These are phyloP conservation scores for Agonopterix arenella DNA, from an alignment of 2,888 invertebrate species.

Conservation along the genomic window DNA sequence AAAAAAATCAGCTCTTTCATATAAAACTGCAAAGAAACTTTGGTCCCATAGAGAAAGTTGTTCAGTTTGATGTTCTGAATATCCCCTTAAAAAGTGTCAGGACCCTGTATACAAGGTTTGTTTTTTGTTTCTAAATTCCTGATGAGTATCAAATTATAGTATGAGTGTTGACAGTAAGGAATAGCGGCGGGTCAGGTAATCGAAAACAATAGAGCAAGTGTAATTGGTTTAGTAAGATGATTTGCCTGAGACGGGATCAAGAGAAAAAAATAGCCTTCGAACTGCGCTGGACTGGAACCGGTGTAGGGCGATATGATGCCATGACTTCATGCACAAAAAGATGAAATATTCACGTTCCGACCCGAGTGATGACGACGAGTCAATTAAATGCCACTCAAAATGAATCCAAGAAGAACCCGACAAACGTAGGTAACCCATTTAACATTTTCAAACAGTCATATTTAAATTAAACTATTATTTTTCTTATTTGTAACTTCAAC, in stretches of 20 bases:
- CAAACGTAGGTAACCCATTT: conserved; percentile 6
- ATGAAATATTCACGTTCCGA: neutral
- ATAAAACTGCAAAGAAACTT: no score
- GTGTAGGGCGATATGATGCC: conserved; percentile 12
- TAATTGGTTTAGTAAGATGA: no score
- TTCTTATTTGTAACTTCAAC: neutral
- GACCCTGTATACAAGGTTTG: no score
- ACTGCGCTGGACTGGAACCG: conserved; percentile 21
- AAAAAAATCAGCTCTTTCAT: no score
- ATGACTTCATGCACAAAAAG: conserved; percentile 2
- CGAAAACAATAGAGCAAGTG: no score
- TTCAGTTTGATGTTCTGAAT: no score
- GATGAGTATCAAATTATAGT: no score
- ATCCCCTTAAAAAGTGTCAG: no score
- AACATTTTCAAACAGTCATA: conserved; percentile 5
- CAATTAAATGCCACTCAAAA: conserved; percentile 11
- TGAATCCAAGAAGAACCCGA: conserved; percentile 3
- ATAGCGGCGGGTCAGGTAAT: no score
- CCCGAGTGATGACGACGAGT: conserved; percentile 2
- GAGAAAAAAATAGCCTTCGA: conserved; percentile 23
- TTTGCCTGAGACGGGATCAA: conserved; percentile 19
- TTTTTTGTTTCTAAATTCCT: no score
- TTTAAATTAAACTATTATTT: conserved; percentile 3
- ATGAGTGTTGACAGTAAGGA: no score
- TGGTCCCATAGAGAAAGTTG: no score